phyloP scores from a whole-genome alignment of 2,113 vertebrate genomes.

The Hiodon tergisus region DNA sequence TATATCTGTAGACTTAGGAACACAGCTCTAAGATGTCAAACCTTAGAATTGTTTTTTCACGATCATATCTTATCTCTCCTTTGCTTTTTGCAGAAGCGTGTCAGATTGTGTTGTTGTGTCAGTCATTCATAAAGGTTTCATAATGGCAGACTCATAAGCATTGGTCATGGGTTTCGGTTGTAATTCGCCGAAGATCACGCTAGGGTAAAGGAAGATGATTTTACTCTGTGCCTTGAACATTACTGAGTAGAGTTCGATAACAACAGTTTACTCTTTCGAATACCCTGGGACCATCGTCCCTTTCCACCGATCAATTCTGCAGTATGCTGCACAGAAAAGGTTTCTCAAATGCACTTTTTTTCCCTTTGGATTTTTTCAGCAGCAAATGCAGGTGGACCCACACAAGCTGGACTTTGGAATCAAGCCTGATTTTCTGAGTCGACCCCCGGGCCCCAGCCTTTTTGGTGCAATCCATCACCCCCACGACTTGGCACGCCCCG shows the following conservation, averaged over 20 bases:
- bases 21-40: neutral
- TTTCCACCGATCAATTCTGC: too few species aligned
- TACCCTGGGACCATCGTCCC: too few species aligned
- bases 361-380: constrained; percentile 66
- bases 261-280: too few species aligned
- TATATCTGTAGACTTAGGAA: constrained; percentile 1
- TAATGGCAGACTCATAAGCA: too few species aligned
- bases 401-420: constrained; percentile 97
- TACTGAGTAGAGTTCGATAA: too few species aligned
- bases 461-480: constrained; percentile 93
- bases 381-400: constrained; percentile 97
- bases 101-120: too few species aligned
- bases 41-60: constrained; percentile 2
- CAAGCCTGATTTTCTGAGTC: constrained; percentile 92
- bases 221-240: too few species aligned
- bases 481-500: constrained; percentile 86
- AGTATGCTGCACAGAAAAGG: neutral
- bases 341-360: constrained; percentile 43
- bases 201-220: too few species aligned
- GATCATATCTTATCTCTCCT: neutral
- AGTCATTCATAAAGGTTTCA: too few species aligned
- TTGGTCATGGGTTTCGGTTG: too few species aligned
- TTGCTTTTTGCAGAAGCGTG: too few species aligned
- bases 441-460: constrained; percentile 86
- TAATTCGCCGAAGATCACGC: too few species aligned